A percentile compares a stretch with the other conserved stretches of the same genome.
phyloP scores from a whole-genome alignment of 2,888 invertebrate species.

The Vannuccia rotundouncinata region DNA sequence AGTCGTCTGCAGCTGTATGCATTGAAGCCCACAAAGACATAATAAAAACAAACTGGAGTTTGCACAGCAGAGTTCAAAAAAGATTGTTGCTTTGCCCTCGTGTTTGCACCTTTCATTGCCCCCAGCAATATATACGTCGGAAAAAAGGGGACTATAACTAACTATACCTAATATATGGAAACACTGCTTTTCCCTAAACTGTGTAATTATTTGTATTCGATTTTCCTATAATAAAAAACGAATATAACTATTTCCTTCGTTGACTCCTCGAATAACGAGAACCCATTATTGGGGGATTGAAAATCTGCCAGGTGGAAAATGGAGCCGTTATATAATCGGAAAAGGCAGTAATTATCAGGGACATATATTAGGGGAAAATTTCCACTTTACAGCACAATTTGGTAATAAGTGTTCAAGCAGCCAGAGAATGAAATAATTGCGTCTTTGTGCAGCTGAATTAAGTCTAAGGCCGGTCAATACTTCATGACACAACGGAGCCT shows the following conservation, averaged over 20 bases:
- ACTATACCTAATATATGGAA: not conserved
- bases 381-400: not conserved
- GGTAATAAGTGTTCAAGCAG: not conserved
- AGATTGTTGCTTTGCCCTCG: not conserved
- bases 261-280: not conserved
- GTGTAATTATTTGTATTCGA: too few species aligned
- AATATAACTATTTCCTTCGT: too few species aligned
- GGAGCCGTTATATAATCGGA: not conserved
- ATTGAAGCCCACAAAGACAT: not conserved
- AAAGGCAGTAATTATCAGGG: not conserved
- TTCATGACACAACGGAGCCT: not conserved
- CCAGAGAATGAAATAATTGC: not conserved
- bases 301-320: not conserved
- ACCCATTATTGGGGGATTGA: not conserved
- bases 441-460: not conserved
- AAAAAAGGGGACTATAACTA: too few species aligned
- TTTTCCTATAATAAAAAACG: too few species aligned
- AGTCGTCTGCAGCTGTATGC: not conserved
- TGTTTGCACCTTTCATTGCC: not conserved
- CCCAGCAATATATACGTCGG: too few species aligned
- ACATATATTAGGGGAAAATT: not conserved
- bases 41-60: not conserved
- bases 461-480: not conserved
- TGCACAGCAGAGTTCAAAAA: not conserved
- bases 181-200: too few species aligned